These are phyloP conservation scores for Loriculus beryllinus DNA, from an alignment of 2,797 vertebrate genomes.

Conservation along the genomic window DNA sequence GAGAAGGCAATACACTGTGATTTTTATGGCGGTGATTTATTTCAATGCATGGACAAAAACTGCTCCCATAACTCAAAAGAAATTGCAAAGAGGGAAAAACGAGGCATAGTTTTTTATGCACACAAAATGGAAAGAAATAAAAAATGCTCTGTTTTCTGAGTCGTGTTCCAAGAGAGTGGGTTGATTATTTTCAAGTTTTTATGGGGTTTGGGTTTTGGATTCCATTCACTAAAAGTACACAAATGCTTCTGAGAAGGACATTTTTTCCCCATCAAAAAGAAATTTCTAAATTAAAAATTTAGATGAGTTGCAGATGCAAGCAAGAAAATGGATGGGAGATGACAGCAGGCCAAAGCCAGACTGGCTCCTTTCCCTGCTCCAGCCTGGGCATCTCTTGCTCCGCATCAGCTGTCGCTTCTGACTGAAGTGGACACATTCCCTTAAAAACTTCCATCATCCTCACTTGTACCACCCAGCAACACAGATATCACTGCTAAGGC, in stretches of 20 bases:
- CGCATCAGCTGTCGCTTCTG: accelerated
- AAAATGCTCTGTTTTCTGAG: background rate
- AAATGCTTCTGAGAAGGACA: background rate
- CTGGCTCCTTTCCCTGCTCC: background rate
- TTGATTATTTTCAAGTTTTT: conserved; percentile 50
- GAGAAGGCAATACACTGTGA: background rate
- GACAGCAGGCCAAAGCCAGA: background rate
- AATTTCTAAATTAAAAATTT: background rate
- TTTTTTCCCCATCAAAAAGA: background rate
- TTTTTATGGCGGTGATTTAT: background rate
- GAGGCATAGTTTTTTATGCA: background rate
- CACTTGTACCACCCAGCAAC: background rate
- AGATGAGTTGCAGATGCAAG: conserved; percentile 32
- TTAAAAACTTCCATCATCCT: background rate
- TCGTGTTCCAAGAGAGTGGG: background rate
- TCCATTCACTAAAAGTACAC: background rate
- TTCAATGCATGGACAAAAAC: background rate
- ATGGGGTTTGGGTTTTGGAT: conserved; percentile 17
- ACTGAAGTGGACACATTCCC: background rate
- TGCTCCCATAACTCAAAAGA: conserved; percentile 15
- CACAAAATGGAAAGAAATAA: conserved; percentile 38
- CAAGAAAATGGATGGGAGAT: background rate
- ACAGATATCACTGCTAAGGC: background rate
- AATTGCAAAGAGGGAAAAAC: background rate
- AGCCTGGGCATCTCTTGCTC: background rate